Percentiles rank a stretch among this genome's conserved stretches.
phyloP scores from a whole-genome alignment of 2,888 invertebrate genomes.

The Oligia fasciuncula region DNA sequence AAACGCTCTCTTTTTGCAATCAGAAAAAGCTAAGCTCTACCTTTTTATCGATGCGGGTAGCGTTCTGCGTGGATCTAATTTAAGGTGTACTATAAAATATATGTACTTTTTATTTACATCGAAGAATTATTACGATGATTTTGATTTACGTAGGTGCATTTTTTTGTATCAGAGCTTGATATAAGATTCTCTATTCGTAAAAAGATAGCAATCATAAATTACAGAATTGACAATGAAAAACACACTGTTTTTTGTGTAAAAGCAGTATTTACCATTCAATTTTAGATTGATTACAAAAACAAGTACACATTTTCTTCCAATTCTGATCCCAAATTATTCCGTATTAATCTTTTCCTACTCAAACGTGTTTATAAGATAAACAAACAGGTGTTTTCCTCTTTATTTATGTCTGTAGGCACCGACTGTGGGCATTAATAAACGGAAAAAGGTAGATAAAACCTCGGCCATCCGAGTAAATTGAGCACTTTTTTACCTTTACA shows the following conservation, averaged over 20 bases:
- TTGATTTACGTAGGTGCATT: neutral
- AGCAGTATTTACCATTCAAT: neutral
- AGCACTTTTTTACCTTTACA: constrained; percentile 74
- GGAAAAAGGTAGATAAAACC: constrained; percentile 68
- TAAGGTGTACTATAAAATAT: constrained; percentile 68
- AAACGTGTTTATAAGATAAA: constrained; percentile 18
- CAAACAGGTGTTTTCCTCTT: constrained; percentile 20
- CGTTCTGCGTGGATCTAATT: constrained; percentile 71
- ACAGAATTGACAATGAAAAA: neutral
- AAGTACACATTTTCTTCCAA: neutral
- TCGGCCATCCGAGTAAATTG: constrained; percentile 69
- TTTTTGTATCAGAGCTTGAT: neutral
- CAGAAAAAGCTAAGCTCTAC: constrained; percentile 70
- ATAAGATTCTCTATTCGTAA: neutral
- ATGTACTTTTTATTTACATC: constrained; percentile 56
- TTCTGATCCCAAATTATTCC: neutral
- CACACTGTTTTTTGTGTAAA: neutral
- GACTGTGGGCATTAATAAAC: constrained; percentile 52
- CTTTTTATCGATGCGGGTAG: constrained; percentile 72
- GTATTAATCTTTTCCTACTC: neutral
- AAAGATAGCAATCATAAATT: neutral
- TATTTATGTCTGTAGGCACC: constrained; percentile 53
- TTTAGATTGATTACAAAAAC: neutral
- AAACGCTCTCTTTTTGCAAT: constrained; percentile 68
- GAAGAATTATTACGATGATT: constrained; percentile 35